Base-by-base conservation (phyloP, 2,113 vertebrate species). In the Nibea coibor region DNA sequence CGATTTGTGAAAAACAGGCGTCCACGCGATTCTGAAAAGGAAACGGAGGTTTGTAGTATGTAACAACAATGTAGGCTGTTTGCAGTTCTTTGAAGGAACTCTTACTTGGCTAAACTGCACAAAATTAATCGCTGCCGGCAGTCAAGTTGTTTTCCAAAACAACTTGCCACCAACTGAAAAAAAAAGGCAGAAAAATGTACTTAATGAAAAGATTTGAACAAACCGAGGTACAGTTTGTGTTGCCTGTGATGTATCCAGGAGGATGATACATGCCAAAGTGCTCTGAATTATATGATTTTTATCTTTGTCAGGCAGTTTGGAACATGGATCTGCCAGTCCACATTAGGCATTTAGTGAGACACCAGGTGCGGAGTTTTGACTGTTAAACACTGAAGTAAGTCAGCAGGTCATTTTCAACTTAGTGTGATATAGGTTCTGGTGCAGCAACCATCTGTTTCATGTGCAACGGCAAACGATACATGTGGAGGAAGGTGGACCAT, bases 141-240 rank as follows among this genome's bases (percentile, higher is more conserved):
- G 45, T 28, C 4, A 11, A 71, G 42, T 0, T 22, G 53, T 76
- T 76, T 58, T 67, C 39, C 39, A 48, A 67, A 67, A 56, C 42
- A 58, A 67, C 4, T 7, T 42, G 7, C 4, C 71, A 61, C 43
- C 19, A 59, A 19, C 11, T 43, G 7, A 39, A 39, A 35, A 11
- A 39, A 58, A 24, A 0, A 10, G 17, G 20, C 28, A 14, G 14
- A 72, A 42, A 26, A 24, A 65, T 0, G 3, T 20, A 26, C 0
- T 45, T 28, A 14, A 57, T 45, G 35, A 20, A 22, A 45, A 28
- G 43, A 51, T 7, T 2, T 16, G 45, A 51, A 39, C 26, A 16
- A 61, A 50, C 26, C 17, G 7, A 56, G 51, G n/a, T 17, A 22
- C 42, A 31, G 11, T 56, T 42, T 28, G 39, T 71, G 53, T 58